phyloP scores from a whole-genome alignment of 2,113 vertebrate species.

The Entosphenus tridentatus region DNA sequence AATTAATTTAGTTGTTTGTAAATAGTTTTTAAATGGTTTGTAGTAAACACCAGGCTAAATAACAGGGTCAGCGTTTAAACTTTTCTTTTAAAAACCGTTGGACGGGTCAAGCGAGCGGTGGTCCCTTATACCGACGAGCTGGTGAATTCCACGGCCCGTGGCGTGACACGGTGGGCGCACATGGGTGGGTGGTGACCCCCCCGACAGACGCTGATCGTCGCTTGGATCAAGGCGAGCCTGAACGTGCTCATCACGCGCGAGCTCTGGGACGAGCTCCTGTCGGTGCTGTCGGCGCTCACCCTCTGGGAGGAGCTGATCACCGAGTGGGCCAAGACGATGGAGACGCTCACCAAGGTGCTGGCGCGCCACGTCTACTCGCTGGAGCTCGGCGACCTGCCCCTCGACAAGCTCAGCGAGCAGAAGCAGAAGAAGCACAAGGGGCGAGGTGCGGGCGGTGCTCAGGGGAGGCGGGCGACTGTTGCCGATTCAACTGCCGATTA shows the following conservation, averaged over 20 bases:
- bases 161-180: too few species aligned
- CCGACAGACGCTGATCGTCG: constrained; percentile 71
- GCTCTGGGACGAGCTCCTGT: constrained; percentile 83
- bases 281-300: constrained; percentile 62
- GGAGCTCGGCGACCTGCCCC: constrained; percentile 68
- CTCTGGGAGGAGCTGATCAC: constrained; percentile 80
- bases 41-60: too few species aligned
- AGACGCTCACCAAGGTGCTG: constrained; percentile 69
- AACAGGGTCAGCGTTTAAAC: too few species aligned
- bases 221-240: constrained; percentile 84
- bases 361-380: constrained; percentile 70
- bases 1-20: too few species aligned
- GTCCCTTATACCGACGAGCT: too few species aligned
- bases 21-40: too few species aligned
- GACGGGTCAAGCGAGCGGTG: too few species aligned
- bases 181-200: too few species aligned
- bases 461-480: too few species aligned
- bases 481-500: too few species aligned
- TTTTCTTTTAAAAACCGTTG: too few species aligned
- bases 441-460: constrained; percentile 29
- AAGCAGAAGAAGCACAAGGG: constrained; percentile 90
- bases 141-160: too few species aligned
- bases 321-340: constrained; percentile 94
- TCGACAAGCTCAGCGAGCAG: constrained; percentile 92
- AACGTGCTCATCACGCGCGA: constrained; percentile 80